Percentiles rank a stretch among this genome's conserved stretches.
Evolutionary conservation across 1,140 invertebrate species (phyloP).

Genomic region (Reticulitermes speratus): DNA sequence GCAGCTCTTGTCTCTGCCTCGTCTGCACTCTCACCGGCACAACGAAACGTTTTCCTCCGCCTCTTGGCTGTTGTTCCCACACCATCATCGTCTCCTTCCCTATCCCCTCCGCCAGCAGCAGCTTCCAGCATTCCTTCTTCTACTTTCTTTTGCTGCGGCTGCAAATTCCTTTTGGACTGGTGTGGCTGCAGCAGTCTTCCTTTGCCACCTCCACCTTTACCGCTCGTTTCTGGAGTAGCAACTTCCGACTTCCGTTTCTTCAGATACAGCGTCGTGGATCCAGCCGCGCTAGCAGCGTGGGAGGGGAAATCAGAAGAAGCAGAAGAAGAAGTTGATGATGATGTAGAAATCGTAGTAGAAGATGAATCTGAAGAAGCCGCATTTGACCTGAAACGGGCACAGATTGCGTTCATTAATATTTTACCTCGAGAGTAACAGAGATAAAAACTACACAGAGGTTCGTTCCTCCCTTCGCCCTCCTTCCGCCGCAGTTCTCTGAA

Average conservation of each 20-base stretch:
- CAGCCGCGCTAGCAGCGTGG: not conserved
- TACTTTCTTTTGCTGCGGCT: not conserved
- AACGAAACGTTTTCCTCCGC: conserved; percentile 21
- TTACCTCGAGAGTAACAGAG: not conserved
- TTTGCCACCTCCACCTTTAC: not conserved
- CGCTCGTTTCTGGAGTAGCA: not conserved
- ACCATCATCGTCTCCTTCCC: conserved; percentile 9
- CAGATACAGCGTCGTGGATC: not conserved
- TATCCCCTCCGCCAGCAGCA: conserved; percentile 16
- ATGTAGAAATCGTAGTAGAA: not conserved
- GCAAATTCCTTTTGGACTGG: not conserved
- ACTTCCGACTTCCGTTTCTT: conserved; percentile 25
- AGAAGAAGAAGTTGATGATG: not conserved
- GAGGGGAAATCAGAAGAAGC: not conserved
- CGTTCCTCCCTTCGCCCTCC: conserved; percentile 17
- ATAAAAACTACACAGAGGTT: conserved; percentile 11
- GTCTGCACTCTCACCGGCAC: not conserved
- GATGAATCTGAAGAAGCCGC: conserved; percentile 17
- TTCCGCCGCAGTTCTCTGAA: not conserved
- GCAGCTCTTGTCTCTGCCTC: not conserved
- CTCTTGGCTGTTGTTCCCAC: conserved; percentile 24
- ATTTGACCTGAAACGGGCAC: conserved; percentile 30
- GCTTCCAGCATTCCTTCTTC: not conserved
- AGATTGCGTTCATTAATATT: conserved; percentile 29
- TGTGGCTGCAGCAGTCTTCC: not conserved